Base-by-base conservation (phyloP, 2,797 vertebrate genomes). In the Ctenopoma multispine region DNA sequence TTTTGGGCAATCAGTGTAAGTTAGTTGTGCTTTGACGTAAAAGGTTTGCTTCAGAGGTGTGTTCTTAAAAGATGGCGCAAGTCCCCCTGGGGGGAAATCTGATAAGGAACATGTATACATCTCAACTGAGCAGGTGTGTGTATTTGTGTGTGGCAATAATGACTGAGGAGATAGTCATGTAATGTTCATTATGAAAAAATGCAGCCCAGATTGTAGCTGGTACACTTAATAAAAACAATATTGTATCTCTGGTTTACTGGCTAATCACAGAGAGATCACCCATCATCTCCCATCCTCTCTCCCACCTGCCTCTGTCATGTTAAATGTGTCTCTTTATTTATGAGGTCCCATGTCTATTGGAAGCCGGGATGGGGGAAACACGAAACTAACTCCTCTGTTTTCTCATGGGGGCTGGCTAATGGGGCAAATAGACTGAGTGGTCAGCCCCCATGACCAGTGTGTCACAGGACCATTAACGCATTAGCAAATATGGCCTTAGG, bases 401-500 rank as follows among this genome's bases (percentile, higher is more conserved):
- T 92, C 87, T 90, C 82, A 66, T 82, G 84, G 85, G 86, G 89
- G 81, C 59, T 41, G 56, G 69, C 83, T 88, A 90, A 90, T 62
- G 54, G 81, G 70, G 53, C 64, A 53, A 82, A 71, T 60, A 86
- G 69, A 47, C 66, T 5, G 53, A 60, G 49, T 27, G 70, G 69
- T 73, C 69, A 56, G 59, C 69, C 77, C 38, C 50, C 3, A 63
- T 71, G 67, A 81, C 24, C 5, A 65, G 58, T 69, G 65, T 77
- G 81, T 81, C 61, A 14, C 41, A 48, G 57, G 57, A 18, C 79
- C 73, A 73, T 90, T 83, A 89, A 82, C 75, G 2, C 83, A 59
- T 76, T 20, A 24, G 51, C 65, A 71, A 58, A 86, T 72, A 41
- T 6, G 59, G 14, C 55, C 1, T 34, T 67, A 89, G 74, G 74